phyloP scores from a whole-genome alignment of 2,113 vertebrate species.

The Sprattus sprattus region DNA sequence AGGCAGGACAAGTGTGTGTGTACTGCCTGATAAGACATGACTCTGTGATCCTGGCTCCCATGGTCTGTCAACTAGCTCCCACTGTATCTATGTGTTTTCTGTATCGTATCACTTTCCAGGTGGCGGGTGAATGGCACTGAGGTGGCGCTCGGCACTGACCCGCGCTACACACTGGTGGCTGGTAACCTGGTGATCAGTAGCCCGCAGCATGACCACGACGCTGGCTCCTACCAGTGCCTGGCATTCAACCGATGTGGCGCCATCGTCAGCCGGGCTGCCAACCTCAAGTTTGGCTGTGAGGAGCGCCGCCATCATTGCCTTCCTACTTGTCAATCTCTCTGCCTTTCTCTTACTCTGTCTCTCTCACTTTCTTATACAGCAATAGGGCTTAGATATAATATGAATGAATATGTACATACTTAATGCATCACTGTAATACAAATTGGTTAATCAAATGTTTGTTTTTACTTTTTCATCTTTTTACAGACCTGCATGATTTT shows the following conservation, averaged over 20 bases:
- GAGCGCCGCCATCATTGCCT: too few species aligned
- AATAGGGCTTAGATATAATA: neutral
- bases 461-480: neutral
- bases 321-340: too few species aligned
- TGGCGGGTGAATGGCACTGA: slow-evolving; percentile 94
- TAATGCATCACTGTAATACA: too few species aligned
- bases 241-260: slow-evolving; percentile 88
- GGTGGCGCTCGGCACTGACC: slow-evolving; percentile 76
- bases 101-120: slow-evolving; percentile 59
- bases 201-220: slow-evolving; percentile 77
- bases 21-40: neutral
- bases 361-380: neutral
- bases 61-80: neutral
- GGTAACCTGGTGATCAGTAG: slow-evolving; percentile 89
- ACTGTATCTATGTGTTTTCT: neutral
- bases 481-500: slow-evolving; percentile 89
- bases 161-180: slow-evolving; percentile 83
- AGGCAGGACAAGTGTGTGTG: neutral
- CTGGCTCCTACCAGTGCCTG: slow-evolving; percentile 92
- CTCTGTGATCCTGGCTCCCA: too few species aligned
- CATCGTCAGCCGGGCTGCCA: slow-evolving; percentile 87
- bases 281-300: slow-evolving; percentile 96
- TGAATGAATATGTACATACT: neutral
- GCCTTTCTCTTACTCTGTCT: too few species aligned
- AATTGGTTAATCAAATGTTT: neutral